Percentiles rank a stretch among this genome's conserved stretches.
These are phyloP conservation scores for Pseudobourletiella spinata DNA, from an alignment of 1,140 invertebrate species.

Conservation along the genomic window DNA sequence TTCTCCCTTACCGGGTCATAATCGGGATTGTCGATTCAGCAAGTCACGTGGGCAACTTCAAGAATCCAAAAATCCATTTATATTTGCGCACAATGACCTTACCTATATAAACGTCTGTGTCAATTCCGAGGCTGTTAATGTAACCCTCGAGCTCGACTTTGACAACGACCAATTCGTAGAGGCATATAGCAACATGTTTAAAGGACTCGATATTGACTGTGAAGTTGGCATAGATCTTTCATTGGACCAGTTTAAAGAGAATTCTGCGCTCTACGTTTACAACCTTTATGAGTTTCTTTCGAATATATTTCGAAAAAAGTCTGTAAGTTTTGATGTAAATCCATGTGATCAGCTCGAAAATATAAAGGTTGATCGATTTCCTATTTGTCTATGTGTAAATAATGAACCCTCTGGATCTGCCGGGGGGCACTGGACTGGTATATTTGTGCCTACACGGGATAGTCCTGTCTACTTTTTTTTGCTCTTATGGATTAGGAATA, in stretches of 20 bases:
- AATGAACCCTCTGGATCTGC: background rate
- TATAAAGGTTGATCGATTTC: background rate
- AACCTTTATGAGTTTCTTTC: conserved; percentile 2
- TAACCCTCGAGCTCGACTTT: conserved; percentile 5
- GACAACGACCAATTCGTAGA: conserved; percentile 2
- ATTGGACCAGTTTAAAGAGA: conserved; percentile 8
- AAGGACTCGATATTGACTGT: conserved; percentile 6
- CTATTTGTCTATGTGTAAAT: conserved; percentile 13
- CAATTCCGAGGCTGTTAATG: background rate
- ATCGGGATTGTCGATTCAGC: conserved; percentile 15
- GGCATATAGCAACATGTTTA: conserved; percentile 17
- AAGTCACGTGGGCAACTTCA: conserved; percentile 23
- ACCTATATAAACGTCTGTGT: conserved; percentile 10
- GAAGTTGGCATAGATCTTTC: conserved; percentile 11
- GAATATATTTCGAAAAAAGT: background rate
- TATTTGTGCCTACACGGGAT: background rate
- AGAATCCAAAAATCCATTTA: conserved; percentile 21
- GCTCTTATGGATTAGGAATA: conserved; percentile 12
- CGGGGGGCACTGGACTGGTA: conserved; percentile 27
- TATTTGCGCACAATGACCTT: conserved; percentile 19
- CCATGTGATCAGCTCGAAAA: background rate
- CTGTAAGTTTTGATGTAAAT: background rate
- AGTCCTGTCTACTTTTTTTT: conserved; percentile 10
- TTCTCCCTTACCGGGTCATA: conserved; percentile 26
- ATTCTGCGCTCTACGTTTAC: conserved; percentile 14